phyloP scores from a whole-genome alignment of 92 coral and sea anemone species.

The Paragorgia papillata region DNA sequence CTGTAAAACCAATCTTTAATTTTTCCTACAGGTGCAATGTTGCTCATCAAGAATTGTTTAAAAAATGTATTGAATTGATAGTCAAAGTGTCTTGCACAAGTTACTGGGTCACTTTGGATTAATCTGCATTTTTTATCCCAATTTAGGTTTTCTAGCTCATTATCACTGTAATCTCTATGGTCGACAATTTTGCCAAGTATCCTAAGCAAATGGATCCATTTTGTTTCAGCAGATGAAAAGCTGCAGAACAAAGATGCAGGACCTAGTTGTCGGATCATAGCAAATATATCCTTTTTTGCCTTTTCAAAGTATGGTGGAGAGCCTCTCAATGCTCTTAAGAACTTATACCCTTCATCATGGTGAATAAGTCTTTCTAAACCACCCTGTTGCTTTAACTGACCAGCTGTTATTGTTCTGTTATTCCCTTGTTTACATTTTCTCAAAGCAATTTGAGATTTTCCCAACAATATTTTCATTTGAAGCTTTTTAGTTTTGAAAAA shows the following conservation, averaged over 20 bases:
- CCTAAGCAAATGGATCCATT: constrained; percentile 21
- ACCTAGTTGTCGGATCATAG: constrained; percentile 57
- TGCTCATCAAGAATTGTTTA: constrained; percentile 41
- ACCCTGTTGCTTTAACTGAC: constrained; percentile 49
- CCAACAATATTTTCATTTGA: constrained; percentile 48
- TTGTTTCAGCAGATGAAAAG: constrained; percentile 1
- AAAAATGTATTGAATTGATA: constrained; percentile 46
- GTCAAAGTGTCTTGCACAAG: constrained; percentile 62
- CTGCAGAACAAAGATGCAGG: constrained; percentile 56
- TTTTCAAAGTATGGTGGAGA: constrained; percentile 57
- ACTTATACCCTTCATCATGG: constrained; percentile 58
- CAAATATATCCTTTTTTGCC: constrained; percentile 53
- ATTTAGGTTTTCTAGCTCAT: constrained; percentile 3
- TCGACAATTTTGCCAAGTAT: constrained; percentile 20
- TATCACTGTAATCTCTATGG: background rate
- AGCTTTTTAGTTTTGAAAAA: constrained; percentile 49
- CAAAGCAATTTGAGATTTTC: constrained; percentile 52
- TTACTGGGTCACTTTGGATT: constrained; percentile 57
- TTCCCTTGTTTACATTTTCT: constrained; percentile 43
- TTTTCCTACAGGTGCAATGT: constrained; percentile 45
- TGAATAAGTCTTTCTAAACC: constrained; percentile 48
- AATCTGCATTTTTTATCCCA: constrained; percentile 12
- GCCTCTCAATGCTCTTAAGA: constrained; percentile 54
- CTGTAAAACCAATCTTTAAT: constrained; percentile 48
- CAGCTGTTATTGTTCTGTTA: constrained; percentile 43